Conservation (phyloP, 1,140 invertebrate genomes). For the Epicauta chinensis region DNA sequence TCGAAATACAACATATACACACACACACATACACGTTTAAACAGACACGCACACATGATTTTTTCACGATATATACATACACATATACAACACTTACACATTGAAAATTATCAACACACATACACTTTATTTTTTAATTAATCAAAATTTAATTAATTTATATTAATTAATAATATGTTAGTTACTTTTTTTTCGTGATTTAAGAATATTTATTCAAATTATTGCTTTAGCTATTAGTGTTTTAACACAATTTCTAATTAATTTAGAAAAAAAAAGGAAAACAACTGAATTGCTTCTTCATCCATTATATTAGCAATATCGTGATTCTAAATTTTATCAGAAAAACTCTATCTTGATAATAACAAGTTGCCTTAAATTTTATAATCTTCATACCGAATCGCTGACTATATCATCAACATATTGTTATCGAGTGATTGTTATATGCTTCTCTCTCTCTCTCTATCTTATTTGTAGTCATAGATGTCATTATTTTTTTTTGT, state of each 20-base stretch:
- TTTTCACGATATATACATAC: too few species aligned
- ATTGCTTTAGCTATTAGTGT: too few species aligned
- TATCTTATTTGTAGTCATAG: constrained; percentile 1
- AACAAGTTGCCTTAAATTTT: constrained; percentile 10
- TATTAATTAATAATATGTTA: too few species aligned
- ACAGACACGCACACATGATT: too few species aligned
- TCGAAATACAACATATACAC: constrained; percentile 1
- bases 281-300: too few species aligned
- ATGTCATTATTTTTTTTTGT: constrained; percentile 15
- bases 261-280: too few species aligned
- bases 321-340: constrained; percentile 8
- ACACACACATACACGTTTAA: constrained; percentile 5
- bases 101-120: neutral
- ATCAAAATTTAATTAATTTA: too few species aligned
- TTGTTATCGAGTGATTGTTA: constrained; percentile 13
- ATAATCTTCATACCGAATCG: constrained; percentile 1
- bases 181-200: too few species aligned
- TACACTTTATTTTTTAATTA: neutral
- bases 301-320: constrained; percentile 1
- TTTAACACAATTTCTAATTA: too few species aligned
- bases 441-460: neutral
- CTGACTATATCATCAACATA: constrained; percentile 5
- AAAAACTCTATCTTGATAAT: neutral
- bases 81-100: neutral
- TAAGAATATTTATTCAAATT: too few species aligned